Base-by-base conservation (phyloP, 1,140 invertebrate genomes). In the Calycopis cecrops region DNA sequence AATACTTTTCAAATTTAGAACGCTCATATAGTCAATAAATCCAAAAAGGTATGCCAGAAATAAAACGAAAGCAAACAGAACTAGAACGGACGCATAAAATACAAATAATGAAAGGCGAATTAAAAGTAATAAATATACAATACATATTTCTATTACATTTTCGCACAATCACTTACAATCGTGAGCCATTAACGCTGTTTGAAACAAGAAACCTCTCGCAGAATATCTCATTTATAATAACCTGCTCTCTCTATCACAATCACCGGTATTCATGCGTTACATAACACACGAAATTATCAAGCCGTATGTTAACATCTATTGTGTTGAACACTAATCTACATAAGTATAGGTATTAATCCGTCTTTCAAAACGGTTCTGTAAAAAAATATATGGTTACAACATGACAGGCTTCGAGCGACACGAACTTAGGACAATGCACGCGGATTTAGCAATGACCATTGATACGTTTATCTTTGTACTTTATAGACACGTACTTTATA, bases 341-440 rank as follows among this genome's bases (percentile, higher is more conserved):
- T 83, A 85, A 85, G 78, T 85, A 81, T 80, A 79, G 77, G 79
- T 83, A 85, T 85, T 85, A 83, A 85, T 85, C 73, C 79, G 70
- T 79, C 76, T 81, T 81, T 76, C 76, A 79, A 83, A 84, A 85
- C 73, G 71, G 74, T 75, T 79, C 73, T 74, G 73, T 81, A 78
- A 81, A 82, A 81, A 67, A 55, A 63, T 55, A 63, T 70, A 65
- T 61, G 63, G 67, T 82, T 82, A 75, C 81, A 74, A 74, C 79
- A 84, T 60, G 65, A 67, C 62, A 58, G 51, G 69, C 69, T 76
- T 69, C 68, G 67, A 70, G 17, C 40, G 17, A 14, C 14, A 44
- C 14, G 14, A 44, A 44, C 14, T 44, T 44, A 16, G 40, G 40
- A 44, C 40, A 44, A 44, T 44, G 40, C 16, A 44, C 14, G 16